Conservation (phyloP, 2,113 vertebrate genomes). For the Henicopernis longicauda region DNA sequence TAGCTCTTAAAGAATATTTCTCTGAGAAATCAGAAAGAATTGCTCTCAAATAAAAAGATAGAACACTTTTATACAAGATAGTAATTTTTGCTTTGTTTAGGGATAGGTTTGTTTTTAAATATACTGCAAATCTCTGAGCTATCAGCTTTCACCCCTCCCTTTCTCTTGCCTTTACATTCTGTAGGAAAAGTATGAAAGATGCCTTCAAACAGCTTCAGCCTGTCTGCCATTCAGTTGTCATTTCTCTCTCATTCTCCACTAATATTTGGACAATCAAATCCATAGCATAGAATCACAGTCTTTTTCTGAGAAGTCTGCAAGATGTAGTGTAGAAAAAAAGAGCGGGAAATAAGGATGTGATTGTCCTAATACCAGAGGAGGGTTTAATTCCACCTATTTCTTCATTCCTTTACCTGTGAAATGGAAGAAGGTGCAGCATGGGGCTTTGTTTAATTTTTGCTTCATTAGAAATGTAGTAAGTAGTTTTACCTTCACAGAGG, state of each 20-base stretch:
- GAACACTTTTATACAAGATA: background rate
- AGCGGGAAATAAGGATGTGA: background rate
- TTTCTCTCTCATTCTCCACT: background rate
- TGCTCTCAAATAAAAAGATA: background rate
- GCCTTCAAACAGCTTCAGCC: background rate
- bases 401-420: background rate
- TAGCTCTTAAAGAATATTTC: background rate
- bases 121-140: background rate
- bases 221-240: background rate
- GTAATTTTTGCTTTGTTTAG: conserved; percentile 5
- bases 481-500: background rate
- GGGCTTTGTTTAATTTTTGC: background rate
- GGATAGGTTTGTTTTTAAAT: background rate
- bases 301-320: background rate
- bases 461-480: background rate
- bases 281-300: background rate
- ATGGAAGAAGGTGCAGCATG: background rate
- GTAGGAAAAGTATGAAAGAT: background rate
- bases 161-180: background rate
- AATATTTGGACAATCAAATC: background rate
- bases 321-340: background rate
- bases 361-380: background rate
- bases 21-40: background rate
- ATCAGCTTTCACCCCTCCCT: background rate
- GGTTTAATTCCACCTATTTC: background rate